phyloP scores from a whole-genome alignment of 2,797 vertebrate species.

The Pipistrellus pipistrellus region DNA sequence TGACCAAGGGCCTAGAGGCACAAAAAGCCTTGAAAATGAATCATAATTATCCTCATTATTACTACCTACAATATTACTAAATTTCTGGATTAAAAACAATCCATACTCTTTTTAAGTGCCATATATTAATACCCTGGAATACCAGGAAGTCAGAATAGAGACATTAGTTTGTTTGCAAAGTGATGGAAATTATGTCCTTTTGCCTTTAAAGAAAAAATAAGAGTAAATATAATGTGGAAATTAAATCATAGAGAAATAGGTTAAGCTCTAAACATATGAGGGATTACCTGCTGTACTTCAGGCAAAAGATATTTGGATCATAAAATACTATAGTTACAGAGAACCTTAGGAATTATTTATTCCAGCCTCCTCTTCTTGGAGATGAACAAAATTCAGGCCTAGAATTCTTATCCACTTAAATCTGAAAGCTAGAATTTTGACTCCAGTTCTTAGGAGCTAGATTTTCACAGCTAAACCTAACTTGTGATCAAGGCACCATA shows the following conservation, averaged over 20 bases:
- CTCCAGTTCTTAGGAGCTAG: not conserved
- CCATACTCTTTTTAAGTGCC: slow-evolving; percentile 57
- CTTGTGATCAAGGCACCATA: slow-evolving; percentile 64
- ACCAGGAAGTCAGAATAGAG: slow-evolving; percentile 68
- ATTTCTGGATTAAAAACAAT: slow-evolving; percentile 70
- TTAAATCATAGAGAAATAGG: slow-evolving; percentile 59
- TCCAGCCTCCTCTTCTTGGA: slow-evolving; percentile 48
- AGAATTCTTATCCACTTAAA: slow-evolving; percentile 42
- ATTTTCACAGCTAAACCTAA: not conserved
- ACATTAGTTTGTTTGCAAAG: slow-evolving; percentile 67
- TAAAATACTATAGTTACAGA: slow-evolving; percentile 48
- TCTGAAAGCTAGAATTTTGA: not conserved
- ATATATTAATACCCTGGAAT: slow-evolving; percentile 65
- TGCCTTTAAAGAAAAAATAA: slow-evolving; percentile 66
- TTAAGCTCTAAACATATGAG: slow-evolving; percentile 63
- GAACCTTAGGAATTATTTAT: slow-evolving; percentile 65
- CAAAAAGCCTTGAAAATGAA: slow-evolving; percentile 63
- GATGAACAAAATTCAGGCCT: slow-evolving; percentile 47
- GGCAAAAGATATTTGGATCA: slow-evolving; percentile 44
- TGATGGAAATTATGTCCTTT: slow-evolving; percentile 74
- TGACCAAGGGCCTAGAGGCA: slow-evolving; percentile 53
- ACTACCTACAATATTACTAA: slow-evolving; percentile 56
- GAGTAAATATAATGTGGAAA: slow-evolving; percentile 60
- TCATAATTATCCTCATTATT: slow-evolving; percentile 68
- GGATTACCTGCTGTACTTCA: slow-evolving; percentile 49